Base-by-base conservation (phyloP, 30 jellyfish, hydroid and myxozoan species). In the Catostylus mosaicus region DNA sequence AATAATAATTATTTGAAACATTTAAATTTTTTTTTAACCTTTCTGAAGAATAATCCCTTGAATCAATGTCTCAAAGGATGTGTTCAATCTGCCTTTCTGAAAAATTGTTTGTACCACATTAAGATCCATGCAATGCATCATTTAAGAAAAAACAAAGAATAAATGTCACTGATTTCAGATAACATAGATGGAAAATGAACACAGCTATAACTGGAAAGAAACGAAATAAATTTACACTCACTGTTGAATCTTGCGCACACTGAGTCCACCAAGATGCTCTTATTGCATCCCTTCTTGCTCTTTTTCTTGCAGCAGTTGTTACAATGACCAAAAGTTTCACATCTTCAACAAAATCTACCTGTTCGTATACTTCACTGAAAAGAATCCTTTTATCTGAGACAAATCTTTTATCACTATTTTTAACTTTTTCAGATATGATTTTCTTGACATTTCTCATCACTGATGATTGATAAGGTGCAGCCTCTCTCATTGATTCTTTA, bases 211-310 rank as follows among this genome's bases (percentile, higher is more conserved):
- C 56, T 43, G 12, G 16, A 43, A 43, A 6, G 8, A 6, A 43
- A 8, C 8, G 8, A 43, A 6, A 43, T 43, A 43, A 43, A 43
- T 43, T 43, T 43, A 23, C 29, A 35, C 72, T 48, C 18, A 86
- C 96, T 82, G 50, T 47, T 0, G 67, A 24, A 52, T 69, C 50
- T 40, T 67, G 56, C 5, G 75, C n/a, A 60, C 96, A 86, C 59
- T 86, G 90, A 0, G 59, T 27, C 85, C 84, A 76, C 96, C 96
- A 86, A 0, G 86, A 75, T 7, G 67, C 90, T 50, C 96, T 50
- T 16, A 86, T 76, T 33, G 96, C 59, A 86, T 86, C 96, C 26
- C 96, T 75, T 43, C 96, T 75, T 30, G 82, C 80, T 1, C 96
- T 83, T 64, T 67, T 74, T 36, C 22, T 47, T 1, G 89, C 89